Base-by-base conservation (phyloP, 2,113 vertebrate genomes). In the Engystomops pustulosus region DNA sequence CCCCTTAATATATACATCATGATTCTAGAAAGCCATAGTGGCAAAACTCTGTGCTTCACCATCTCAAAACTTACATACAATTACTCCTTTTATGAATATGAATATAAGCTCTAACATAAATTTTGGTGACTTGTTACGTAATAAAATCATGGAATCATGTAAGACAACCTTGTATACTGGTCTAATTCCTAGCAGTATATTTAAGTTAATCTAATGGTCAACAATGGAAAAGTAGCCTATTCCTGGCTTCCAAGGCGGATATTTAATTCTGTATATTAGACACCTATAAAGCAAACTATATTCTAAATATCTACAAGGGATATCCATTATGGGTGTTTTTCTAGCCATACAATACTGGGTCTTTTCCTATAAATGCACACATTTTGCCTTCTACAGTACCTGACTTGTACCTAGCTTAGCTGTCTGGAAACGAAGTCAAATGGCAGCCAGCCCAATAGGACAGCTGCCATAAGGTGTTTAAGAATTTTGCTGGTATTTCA, bases 321-420 rank as follows among this genome's bases (percentile, higher is more conserved):
- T 67, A 67, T 67, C 62, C 62, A 67, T 67, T 65, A 34, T 5
- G 34, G 36, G 34, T 30, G 34, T 67, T 20, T 67, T 32, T 67
- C 32, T 34, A 36, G 62, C 62, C 62, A 67, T 67, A 34, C 62
- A 67, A 67, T 34, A 67, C 62, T 36, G 14, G 30, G 34, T 36
- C 62, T 36, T 67, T 65, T 65, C 27, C 23, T n/a, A 2, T 65
- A 65, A 65, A 65, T 65, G 60, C 60, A 32, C 27, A 65, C 60
- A 36, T 67, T 67, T 67, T 20, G 62, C 62, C 62, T 34, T 67
- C 30, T 20, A 67, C 62, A 67, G 62, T 67, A 67, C 62, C 62
- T 67, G 62, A 67, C 32, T 67, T 67, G 62, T 67, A 67, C 62
- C 62, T 67, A 67, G 62, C 62, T 67, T 67, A 67, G 62, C 62